phyloP scores from a whole-genome alignment of 2,797 vertebrate genomes.

The Leptodactylus fallax region DNA sequence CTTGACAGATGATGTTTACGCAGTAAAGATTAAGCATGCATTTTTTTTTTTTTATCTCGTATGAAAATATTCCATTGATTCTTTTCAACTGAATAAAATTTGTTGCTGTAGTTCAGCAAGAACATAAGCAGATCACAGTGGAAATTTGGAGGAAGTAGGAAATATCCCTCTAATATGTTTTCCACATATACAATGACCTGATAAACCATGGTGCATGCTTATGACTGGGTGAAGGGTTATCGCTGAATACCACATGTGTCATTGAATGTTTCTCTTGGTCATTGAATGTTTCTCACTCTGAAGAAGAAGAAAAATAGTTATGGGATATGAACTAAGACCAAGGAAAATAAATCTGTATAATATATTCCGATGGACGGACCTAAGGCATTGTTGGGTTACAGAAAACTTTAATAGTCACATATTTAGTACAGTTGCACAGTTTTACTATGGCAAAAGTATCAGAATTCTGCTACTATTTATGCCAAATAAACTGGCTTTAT shows the following conservation, averaged over 20 bases:
- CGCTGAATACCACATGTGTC: not conserved
- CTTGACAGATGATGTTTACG: not conserved
- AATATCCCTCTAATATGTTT: conserved; percentile 36
- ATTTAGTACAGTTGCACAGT: not conserved
- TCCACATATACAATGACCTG: conserved; percentile 10
- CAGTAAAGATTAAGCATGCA: not conserved
- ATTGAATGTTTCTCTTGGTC: not conserved
- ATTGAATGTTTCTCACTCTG: not conserved
- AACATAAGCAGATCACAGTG: not conserved
- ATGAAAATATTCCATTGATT: not conserved
- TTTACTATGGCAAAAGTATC: no score
- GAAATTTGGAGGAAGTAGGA: conserved; percentile 39
- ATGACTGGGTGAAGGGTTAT: conserved; percentile 28
- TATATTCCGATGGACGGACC: not conserved
- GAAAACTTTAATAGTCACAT: not conserved
- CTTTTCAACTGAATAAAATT: not conserved
- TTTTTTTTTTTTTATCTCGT: not conserved
- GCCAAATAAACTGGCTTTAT: no score
- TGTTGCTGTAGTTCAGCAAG: not conserved
- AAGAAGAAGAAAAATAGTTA: conserved; percentile 10
- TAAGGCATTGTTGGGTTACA: not conserved
- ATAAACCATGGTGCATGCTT: conserved; percentile 7
- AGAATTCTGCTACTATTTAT: no score
- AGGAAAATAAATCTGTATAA: not conserved
- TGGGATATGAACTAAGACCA: not conserved